Percentiles rank a stretch among this genome's conserved stretches.
Conservation (phyloP, 1,140 invertebrate genomes). For the Panonychus citri region DNA sequence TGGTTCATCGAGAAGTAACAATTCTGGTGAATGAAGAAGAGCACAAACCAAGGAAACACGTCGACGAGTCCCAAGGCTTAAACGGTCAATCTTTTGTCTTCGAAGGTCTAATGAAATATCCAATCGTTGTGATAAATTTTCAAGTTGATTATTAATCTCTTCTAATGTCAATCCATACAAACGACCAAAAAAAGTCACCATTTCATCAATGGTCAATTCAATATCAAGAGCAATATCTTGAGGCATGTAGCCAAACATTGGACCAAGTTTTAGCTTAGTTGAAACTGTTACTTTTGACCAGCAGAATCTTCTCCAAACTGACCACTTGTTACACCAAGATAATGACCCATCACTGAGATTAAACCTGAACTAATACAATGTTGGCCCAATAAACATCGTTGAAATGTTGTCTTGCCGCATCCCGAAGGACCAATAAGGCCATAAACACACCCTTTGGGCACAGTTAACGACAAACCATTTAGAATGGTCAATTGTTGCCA, state of each 20-base stretch:
- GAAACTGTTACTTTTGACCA: too few species aligned
- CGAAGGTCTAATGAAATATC: constrained; percentile 41
- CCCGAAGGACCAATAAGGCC: constrained; percentile 11
- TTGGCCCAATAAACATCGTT: constrained; percentile 8
- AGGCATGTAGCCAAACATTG: constrained; percentile 15
- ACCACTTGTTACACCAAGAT: neutral
- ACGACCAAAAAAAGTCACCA: constrained; percentile 82
- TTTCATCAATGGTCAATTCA: constrained; percentile 79
- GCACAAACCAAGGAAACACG: constrained; percentile 46
- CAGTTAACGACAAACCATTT: constrained; percentile 1
- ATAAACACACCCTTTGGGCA: neutral
- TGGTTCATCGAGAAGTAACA: constrained; percentile 26
- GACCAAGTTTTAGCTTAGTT: neutral
- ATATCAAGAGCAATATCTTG: constrained; percentile 62
- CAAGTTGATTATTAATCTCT: constrained; percentile 34
- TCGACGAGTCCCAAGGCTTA: neutral
- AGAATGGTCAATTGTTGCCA: neutral
- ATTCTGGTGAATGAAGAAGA: constrained; percentile 57
- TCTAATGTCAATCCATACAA: constrained; percentile 53
- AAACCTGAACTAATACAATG: neutral
- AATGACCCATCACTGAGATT: constrained; percentile 6
- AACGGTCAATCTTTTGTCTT: constrained; percentile 2
- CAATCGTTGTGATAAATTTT: constrained; percentile 67
- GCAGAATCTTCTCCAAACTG: too few species aligned
- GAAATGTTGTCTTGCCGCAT: constrained; percentile 11